A percentile compares a stretch with the other conserved stretches of the same genome.
These are phyloP conservation scores for Drosophila subobscura DNA, from an alignment of 1,140 invertebrate genomes.

Conservation along the genomic window DNA sequence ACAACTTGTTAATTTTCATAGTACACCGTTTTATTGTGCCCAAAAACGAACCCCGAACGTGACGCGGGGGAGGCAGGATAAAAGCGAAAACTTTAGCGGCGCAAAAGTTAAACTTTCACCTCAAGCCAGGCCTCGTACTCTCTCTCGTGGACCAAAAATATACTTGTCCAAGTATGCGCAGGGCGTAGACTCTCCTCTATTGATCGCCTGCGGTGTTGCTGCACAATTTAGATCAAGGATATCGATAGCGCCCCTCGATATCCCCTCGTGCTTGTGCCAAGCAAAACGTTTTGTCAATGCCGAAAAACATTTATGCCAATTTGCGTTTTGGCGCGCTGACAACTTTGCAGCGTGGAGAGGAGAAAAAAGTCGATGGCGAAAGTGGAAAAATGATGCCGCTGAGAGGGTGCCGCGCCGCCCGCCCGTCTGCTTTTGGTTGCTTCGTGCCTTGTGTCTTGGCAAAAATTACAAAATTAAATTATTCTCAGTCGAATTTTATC, in stretches of 20 bases:
- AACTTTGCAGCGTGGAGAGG: conserved; percentile 20
- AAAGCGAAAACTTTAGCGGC: conserved; percentile 19
- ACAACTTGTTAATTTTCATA: conserved; percentile 70
- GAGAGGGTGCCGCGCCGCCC: conserved; percentile 41
- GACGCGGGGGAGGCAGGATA: neutral
- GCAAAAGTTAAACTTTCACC: conserved; percentile 2
- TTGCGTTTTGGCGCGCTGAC: conserved; percentile 63
- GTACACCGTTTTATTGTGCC: conserved; percentile 42
- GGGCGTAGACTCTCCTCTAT: conserved; percentile 44
- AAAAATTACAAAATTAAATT: conserved; percentile 73
- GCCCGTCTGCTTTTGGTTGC: neutral
- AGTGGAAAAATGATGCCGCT: conserved; percentile 76
- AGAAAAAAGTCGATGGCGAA: conserved; percentile 66
- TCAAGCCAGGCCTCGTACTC: conserved; percentile 22
- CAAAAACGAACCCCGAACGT: too few species aligned
- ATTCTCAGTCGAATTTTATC: conserved; percentile 73
- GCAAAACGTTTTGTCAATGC: conserved; percentile 71
- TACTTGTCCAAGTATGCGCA: conserved; percentile 47
- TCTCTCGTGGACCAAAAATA: conserved; percentile 49
- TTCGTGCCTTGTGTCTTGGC: conserved; percentile 5
- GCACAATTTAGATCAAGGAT: conserved; percentile 80
- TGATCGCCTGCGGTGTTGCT: conserved; percentile 79
- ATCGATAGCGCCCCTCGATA: conserved; percentile 62
- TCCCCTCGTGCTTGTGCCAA: conserved; percentile 55
- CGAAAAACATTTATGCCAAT: conserved; percentile 74